Evolutionary conservation across 2,113 vertebrate genomes (phyloP).

Genomic region (Chelonoidis abingdonii): DNA sequence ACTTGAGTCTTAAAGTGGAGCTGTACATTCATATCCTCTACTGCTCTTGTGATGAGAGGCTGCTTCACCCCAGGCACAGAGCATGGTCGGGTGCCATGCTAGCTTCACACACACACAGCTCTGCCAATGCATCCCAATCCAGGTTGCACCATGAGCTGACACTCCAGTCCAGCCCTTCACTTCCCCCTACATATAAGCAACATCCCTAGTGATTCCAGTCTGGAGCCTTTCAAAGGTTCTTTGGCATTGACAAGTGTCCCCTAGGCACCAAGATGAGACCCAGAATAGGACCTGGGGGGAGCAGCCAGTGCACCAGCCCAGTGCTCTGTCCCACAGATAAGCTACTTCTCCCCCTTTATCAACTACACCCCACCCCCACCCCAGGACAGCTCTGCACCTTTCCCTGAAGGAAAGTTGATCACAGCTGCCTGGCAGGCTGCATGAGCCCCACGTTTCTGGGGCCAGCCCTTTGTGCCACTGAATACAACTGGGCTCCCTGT

Average conservation of each 20-base stretch:
- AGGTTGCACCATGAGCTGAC: background rate
- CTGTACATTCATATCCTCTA: too few species aligned
- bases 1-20: background rate
- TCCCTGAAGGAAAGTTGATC: background rate
- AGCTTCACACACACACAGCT: background rate
- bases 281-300: background rate
- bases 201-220: background rate
- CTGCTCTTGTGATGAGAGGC: rapidly evolving
- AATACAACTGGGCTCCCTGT: background rate
- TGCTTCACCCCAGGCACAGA: background rate
- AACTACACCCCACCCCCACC: background rate
- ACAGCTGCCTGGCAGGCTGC: background rate
- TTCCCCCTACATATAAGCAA: rapidly evolving
- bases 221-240: background rate
- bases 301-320: too few species aligned
- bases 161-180: background rate
- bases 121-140: background rate
- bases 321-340: rapidly evolving
- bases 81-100: background rate
- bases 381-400: background rate
- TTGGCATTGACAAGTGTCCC: background rate
- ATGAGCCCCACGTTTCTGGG: rapidly evolving
- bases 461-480: too few species aligned
- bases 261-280: background rate
- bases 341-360: background rate